Percentiles rank a stretch among this genome's conserved stretches.
Conservation (phyloP, 2,113 vertebrate genomes). For the Tamias sibiricus region DNA sequence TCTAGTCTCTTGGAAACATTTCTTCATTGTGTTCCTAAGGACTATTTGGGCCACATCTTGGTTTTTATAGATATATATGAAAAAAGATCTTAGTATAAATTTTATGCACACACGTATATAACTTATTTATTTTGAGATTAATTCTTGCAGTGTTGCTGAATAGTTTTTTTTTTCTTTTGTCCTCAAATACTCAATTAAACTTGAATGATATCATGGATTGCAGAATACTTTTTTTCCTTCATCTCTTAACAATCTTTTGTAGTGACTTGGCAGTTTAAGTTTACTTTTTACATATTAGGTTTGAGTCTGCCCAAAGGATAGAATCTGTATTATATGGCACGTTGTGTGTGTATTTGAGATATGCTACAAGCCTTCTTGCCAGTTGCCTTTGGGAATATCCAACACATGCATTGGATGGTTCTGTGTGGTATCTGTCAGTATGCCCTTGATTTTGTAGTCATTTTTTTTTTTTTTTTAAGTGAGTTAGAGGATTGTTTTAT, state of each 20-base stretch:
- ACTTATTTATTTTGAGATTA: too few species aligned
- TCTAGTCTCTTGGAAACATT: neutral
- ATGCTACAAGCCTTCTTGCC: neutral
- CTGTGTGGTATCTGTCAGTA: neutral
- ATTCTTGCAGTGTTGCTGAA: neutral
- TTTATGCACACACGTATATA: neutral
- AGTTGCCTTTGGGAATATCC: neutral
- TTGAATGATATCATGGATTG: neutral
- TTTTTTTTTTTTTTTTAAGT: too few species aligned
- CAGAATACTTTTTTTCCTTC: neutral
- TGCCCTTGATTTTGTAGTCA: too few species aligned
- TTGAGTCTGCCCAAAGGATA: neutral
- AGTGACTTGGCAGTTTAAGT: neutral
- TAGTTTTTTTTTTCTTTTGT: neutral
- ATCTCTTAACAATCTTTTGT: neutral
- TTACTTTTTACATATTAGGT: neutral
- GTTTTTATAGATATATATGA: neutral
- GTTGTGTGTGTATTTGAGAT: neutral
- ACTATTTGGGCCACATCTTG: neutral
- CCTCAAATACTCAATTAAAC: neutral
- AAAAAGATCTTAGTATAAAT: neutral
- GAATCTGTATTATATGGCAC: neutral
- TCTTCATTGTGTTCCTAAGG: neutral
- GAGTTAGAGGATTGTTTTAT: too few species aligned
- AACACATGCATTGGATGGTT: rapidly evolving